Evolutionary conservation across 2,797 vertebrate genomes (phyloP).

Genomic region (Sandelia bainsii): DNA sequence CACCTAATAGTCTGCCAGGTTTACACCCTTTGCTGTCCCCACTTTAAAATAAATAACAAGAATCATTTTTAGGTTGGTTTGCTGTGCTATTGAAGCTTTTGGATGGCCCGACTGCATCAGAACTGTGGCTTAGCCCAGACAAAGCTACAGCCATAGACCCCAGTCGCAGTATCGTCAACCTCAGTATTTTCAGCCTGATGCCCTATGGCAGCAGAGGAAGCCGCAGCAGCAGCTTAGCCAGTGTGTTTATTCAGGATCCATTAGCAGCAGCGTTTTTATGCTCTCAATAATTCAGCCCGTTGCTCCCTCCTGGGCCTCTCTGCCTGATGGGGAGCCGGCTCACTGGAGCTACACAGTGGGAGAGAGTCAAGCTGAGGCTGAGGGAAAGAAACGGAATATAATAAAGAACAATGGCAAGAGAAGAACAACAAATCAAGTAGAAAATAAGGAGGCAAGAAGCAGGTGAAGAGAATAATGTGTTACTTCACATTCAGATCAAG

Average conservation of each 20-base stretch:
- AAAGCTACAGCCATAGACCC: conserved; percentile 56
- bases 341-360: conserved; percentile 71
- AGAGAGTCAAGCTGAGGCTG: conserved; percentile 42
- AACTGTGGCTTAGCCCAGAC: conserved; percentile 47
- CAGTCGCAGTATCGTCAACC: conserved; percentile 56
- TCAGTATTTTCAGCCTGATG: conserved; percentile 71
- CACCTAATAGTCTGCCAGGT: neutral
- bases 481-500: neutral
- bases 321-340: conserved; percentile 75
- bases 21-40: conserved; percentile 1
- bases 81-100: conserved; percentile 13
- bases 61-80: conserved; percentile 20
- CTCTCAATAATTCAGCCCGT: conserved; percentile 86
- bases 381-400: conserved; percentile 25
- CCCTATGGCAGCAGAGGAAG: conserved; percentile 72
- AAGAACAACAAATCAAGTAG: conserved; percentile 42
- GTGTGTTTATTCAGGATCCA: conserved; percentile 86
- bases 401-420: conserved; percentile 48
- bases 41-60: conserved; percentile 25
- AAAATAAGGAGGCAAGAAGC: conserved; percentile 41
- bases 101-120: conserved; percentile 20
- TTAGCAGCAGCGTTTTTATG: conserved; percentile 84
- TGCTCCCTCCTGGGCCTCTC: conserved; percentile 76
- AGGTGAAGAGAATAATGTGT: conserved; percentile 33
- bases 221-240: conserved; percentile 73